Evolutionary conservation across 2,113 vertebrate genomes (phyloP).

Genomic region (Dromas ardeola): DNA sequence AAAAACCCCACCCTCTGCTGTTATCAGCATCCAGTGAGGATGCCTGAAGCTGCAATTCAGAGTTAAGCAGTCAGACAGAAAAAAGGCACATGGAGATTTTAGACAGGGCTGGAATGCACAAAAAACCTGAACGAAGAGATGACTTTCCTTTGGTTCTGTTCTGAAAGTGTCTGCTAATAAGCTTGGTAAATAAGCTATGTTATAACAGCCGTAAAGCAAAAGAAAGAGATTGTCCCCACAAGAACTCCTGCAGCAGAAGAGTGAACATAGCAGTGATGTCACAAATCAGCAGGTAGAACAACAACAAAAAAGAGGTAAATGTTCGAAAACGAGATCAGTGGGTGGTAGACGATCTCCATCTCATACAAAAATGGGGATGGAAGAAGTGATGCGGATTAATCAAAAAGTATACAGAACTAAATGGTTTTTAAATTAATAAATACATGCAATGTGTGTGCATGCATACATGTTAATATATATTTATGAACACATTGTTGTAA

Average conservation of each 20-base stretch:
- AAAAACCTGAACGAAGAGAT: not conserved
- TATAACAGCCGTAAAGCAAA: not conserved
- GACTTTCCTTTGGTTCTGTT: not conserved
- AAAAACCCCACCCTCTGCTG: rapidly evolving
- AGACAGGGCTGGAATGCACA: not conserved
- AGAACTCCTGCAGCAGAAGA: not conserved
- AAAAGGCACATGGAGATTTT: not conserved
- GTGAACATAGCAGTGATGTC: not conserved
- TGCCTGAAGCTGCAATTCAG: not conserved
- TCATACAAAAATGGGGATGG: not conserved
- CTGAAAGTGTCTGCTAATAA: not conserved
- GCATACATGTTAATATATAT: not conserved
- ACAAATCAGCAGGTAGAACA: not conserved
- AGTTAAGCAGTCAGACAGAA: not conserved
- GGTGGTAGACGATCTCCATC: not conserved
- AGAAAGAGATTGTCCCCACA: not conserved
- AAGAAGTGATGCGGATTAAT: not conserved
- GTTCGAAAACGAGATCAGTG: rapidly evolving
- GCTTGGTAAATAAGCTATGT: not conserved
- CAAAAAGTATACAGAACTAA: not conserved
- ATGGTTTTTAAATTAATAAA: not conserved
- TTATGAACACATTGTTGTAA: not conserved
- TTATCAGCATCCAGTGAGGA: not conserved
- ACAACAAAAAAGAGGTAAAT: not conserved
- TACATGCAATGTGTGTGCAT: not conserved